Evolutionary conservation across 2,888 invertebrate genomes (phyloP), one percentile per base, ranked within the genome.

Genomic region (Octonoba sinensis): DNA sequence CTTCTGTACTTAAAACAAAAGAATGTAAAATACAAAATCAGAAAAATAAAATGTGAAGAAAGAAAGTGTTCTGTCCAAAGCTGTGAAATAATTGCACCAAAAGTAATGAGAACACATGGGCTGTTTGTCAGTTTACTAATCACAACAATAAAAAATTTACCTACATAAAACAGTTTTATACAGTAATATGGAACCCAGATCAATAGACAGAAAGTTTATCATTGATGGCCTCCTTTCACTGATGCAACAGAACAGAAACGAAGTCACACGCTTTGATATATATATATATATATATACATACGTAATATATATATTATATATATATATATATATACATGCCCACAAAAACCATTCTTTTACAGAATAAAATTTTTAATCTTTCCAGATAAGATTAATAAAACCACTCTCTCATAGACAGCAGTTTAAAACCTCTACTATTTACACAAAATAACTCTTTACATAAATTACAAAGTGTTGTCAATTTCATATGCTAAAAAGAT

Each of bases 401-500:
- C 81, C 67, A 64, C 74, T 81, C 64, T 70, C 67, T 73, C 65
- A 27, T 44, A 81, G 79, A 73, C 73, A 81, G 74, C 56, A 74
- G 69, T 69, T 73, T 73, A 79, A 79, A 73, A 70, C 64, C 74
- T 81, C 69, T 74, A 81, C 47, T 81, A 81, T 81, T 70, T 81
- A 74, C 81, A 81, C 73, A 81, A 81, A 81, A 81, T 81, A 81
- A 81, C 62, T 81, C 70, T 81, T 73, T 81, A 81, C 81, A 81
- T 81, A 81, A 74, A 81, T 81, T 81, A 81, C 81, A 81, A 78
- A 78, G 57, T 74, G 64, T 62, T 74, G 62, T 73, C 74, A 72
- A 73, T 36, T 81, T 74, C 56, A 70, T 74, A 74, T 62, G 69
- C 62, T 74, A 64, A 74, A 81, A 74, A 64, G 74, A 72, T 47